phyloP scores from a whole-genome alignment of 2,113 vertebrate genomes.

The Regulus satrapa region DNA sequence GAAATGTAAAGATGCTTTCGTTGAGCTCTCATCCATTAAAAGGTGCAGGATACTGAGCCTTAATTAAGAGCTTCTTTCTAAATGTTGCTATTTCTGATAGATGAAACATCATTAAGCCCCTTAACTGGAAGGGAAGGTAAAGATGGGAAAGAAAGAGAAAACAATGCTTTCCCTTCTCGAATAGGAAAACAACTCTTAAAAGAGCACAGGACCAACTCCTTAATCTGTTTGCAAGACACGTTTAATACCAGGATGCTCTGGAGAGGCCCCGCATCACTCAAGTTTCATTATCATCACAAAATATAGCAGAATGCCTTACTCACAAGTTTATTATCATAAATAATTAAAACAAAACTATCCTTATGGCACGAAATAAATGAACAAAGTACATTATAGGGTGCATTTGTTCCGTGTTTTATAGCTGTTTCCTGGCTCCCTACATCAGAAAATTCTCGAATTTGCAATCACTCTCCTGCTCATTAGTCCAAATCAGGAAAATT shows the following conservation, averaged over 20 bases:
- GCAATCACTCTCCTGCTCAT: conserved; percentile 4
- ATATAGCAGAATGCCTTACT: conserved; percentile 9
- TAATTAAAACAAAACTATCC: conserved; percentile 56
- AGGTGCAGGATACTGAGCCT: not conserved
- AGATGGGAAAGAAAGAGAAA: not conserved
- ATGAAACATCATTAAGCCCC: not conserved
- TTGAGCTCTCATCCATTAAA: not conserved
- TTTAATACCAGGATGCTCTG: not conserved
- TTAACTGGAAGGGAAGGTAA: not conserved
- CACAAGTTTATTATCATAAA: conserved; percentile 49
- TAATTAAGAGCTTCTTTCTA: conserved; percentile 22
- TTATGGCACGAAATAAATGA: conserved; percentile 34
- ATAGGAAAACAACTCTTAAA: not conserved
- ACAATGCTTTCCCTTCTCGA: not conserved
- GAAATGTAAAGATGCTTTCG: not conserved
- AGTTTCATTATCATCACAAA: conserved; percentile 45
- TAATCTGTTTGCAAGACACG: not conserved
- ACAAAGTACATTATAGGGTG: conserved; percentile 8
- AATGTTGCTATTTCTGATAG: not conserved
- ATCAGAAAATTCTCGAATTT: conserved; percentile 35
- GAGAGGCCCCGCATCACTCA: not conserved
- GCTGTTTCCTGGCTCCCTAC: not conserved
- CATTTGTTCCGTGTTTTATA: not conserved
- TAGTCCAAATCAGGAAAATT: not conserved
- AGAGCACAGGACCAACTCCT: not conserved